phyloP scores from a whole-genome alignment of 2,888 invertebrate genomes.

The Atethmia centrago region DNA sequence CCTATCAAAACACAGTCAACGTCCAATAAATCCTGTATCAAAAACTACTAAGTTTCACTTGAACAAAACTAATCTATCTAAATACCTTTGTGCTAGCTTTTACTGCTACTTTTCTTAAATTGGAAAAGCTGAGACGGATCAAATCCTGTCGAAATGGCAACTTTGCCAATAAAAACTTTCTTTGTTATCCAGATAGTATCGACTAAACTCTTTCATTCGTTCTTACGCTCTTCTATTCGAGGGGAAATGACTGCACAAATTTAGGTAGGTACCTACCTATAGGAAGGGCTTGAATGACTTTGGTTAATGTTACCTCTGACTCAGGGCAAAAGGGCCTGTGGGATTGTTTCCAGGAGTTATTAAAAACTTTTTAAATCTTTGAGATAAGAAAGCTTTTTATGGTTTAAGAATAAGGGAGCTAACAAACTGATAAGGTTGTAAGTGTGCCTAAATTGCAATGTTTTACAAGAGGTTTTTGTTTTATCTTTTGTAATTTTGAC shows the following conservation, averaged over 20 bases:
- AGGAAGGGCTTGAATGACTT: constrained; percentile 61
- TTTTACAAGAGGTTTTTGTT: constrained; percentile 24
- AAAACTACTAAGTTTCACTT: constrained; percentile 57
- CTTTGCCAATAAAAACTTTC: constrained; percentile 89
- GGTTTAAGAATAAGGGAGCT: constrained; percentile 45
- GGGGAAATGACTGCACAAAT: constrained; percentile 70
- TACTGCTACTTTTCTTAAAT: constrained; percentile 85
- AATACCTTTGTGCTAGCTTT: constrained; percentile 74
- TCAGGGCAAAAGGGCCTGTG: constrained; percentile 59
- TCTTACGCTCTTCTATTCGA: constrained; percentile 72
- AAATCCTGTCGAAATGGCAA: constrained; percentile 79
- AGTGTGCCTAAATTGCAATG: constrained; percentile 32
- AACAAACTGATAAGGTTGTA: constrained; percentile 53
- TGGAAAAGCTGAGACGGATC: constrained; percentile 86
- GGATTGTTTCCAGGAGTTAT: constrained; percentile 68
- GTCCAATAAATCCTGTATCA: constrained; percentile 25
- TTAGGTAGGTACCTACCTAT: constrained; percentile 47
- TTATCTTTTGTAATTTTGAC: not conserved
- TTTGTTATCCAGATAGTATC: constrained; percentile 88
- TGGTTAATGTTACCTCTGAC: constrained; percentile 44
- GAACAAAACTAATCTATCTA: constrained; percentile 66
- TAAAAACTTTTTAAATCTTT: constrained; percentile 77
- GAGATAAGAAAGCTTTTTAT: constrained; percentile 68
- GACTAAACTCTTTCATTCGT: constrained; percentile 82
- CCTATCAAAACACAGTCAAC: not conserved